A percentile compares a stretch with the other conserved stretches of the same genome.
Conservation (phyloP, 2,113 vertebrate species). For the Etheostoma cragini region DNA sequence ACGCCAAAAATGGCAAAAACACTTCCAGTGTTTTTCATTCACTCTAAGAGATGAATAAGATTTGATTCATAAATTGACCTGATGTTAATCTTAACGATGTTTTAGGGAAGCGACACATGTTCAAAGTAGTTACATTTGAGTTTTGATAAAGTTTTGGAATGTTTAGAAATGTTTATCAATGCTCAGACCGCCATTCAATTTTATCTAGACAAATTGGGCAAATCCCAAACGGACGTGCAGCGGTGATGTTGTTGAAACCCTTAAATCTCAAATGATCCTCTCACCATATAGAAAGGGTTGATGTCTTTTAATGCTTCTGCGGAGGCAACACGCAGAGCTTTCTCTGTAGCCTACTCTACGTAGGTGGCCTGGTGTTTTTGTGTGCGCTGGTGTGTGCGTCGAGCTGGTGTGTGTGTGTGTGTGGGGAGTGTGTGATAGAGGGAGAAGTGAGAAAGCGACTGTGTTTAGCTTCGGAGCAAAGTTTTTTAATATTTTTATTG, state of each 20-base stretch:
- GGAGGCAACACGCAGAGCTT: no score
- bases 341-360: no score
- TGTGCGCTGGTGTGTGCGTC: no score
- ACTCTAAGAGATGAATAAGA: neutral
- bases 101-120: neutral
- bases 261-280: neutral
- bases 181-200: neutral
- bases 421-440: no score
- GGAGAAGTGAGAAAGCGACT: no score
- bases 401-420: no score
- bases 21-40: neutral
- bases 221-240: neutral
- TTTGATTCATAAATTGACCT: neutral
- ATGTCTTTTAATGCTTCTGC: no score
- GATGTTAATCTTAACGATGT: neutral
- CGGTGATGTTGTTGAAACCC: no score
- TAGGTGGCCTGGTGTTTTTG: no score
- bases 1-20: neutral
- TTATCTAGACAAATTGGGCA: neutral
- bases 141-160: neutral
- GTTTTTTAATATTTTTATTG: no score
- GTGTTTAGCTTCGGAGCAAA: no score
- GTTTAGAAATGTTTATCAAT: neutral
- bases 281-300: neutral
- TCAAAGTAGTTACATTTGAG: neutral